phyloP scores from a whole-genome alignment of 2,888 invertebrate species.

The Celastrina argiolus region DNA sequence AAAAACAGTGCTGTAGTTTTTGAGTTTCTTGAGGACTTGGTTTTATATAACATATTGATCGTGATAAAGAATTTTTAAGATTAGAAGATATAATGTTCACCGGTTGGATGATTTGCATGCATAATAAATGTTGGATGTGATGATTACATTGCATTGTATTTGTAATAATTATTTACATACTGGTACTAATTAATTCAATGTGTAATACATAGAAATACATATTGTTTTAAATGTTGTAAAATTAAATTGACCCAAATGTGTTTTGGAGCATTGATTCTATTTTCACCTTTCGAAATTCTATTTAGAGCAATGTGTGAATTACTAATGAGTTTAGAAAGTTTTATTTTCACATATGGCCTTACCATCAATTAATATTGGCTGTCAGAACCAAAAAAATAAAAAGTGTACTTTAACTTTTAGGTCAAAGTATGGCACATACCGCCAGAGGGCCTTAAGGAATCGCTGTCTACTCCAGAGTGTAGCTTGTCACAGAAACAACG shows the following conservation, averaged over 20 bases:
- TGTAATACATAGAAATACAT: not conserved
- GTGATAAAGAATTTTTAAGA: no score
- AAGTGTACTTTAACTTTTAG: slow-evolving; percentile 51
- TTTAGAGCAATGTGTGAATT: slow-evolving; percentile 22
- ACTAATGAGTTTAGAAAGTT: slow-evolving; percentile 24
- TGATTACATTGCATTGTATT: not conserved
- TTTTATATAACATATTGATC: no score
- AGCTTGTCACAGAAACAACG: slow-evolving; percentile 89
- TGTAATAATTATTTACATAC: not conserved
- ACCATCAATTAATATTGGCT: not conserved
- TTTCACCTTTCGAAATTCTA: slow-evolving; percentile 39
- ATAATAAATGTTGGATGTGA: not conserved
- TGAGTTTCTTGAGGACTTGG: no score
- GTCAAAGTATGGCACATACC: slow-evolving; percentile 95
- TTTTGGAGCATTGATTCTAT: slow-evolving; percentile 36
- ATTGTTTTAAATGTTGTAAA: slow-evolving; percentile 16
- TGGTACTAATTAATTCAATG: slow-evolving; percentile 6
- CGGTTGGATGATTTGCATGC: not conserved
- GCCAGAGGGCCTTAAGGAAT: slow-evolving; percentile 86
- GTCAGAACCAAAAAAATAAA: not conserved
- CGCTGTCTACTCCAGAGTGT: slow-evolving; percentile 86
- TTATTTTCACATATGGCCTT: not conserved
- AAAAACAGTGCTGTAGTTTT: no score
- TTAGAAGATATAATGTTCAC: no score
- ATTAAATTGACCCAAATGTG: slow-evolving; percentile 38